Evolutionary conservation across 2,888 invertebrate species (phyloP).

Genomic region (Linyphia triangularis): DNA sequence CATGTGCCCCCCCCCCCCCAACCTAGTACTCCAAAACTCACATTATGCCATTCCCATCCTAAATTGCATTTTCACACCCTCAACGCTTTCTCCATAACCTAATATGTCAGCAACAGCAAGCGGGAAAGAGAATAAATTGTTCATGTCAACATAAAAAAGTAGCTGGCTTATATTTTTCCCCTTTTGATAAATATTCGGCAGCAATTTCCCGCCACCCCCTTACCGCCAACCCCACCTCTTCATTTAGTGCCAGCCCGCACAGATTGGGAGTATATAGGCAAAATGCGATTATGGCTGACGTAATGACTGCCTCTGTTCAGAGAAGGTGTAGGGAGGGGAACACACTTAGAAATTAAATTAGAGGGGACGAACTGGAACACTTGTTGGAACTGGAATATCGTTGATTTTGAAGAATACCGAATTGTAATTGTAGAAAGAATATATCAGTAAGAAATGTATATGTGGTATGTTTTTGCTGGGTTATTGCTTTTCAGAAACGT

Average conservation of each 20-base stretch:
- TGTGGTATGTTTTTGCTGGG: too few species aligned
- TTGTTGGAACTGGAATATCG: slow-evolving; percentile 16
- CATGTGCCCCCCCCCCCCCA: neutral
- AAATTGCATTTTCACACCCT: neutral
- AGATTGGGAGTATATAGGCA: slow-evolving; percentile 13
- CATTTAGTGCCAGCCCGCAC: slow-evolving; percentile 10
- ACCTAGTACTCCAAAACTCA: too few species aligned
- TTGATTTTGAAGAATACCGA: neutral
- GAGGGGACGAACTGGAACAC: slow-evolving; percentile 23
- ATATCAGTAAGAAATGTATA: neutral
- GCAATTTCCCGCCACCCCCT: neutral
- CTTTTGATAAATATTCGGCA: neutral
- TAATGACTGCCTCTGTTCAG: slow-evolving; percentile 39
- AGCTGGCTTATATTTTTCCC: slow-evolving; percentile 13
- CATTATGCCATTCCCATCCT: neutral
- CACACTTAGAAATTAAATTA: slow-evolving; percentile 24
- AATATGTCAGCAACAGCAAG: neutral
- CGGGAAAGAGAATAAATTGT: neutral
- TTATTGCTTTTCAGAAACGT: too few species aligned
- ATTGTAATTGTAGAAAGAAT: neutral
- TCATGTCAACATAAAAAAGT: slow-evolving; percentile 1
- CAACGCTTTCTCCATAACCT: neutral
- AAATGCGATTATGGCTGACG: slow-evolving; percentile 43
- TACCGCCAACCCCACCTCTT: slow-evolving; percentile 10
- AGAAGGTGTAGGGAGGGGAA: neutral